A percentile compares a stretch with the other conserved stretches of the same genome.
Conservation (phyloP, 2,113 vertebrate species). For the Ceratotherium simum region DNA sequence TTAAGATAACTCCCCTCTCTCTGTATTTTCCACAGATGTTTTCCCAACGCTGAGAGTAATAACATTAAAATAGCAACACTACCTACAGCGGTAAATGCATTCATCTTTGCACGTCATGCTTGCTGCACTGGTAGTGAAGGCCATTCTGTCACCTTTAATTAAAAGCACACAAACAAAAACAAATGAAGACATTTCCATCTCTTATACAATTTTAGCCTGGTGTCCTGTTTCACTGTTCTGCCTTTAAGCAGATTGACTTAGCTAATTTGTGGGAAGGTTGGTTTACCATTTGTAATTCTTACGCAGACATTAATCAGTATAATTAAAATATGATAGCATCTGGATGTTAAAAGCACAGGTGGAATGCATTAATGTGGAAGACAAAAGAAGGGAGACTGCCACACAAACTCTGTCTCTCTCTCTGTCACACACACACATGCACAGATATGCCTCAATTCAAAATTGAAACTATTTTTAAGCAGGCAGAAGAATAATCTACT, state of each 20-base stretch:
- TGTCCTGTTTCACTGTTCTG: slow-evolving; percentile 50
- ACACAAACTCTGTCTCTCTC: background rate
- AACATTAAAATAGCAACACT: background rate
- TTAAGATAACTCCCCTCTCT: background rate
- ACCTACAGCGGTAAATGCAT: background rate
- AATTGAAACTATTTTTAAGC: slow-evolving; percentile 12
- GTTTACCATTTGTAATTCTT: slow-evolving; percentile 72
- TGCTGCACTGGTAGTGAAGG: background rate
- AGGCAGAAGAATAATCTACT: slow-evolving; percentile 50
- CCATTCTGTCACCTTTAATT: slow-evolving; percentile 34
- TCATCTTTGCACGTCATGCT: background rate
- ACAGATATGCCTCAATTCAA: background rate
- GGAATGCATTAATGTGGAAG: slow-evolving; percentile 45
- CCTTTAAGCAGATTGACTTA: slow-evolving; percentile 70
- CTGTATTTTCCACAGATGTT: slow-evolving; percentile 41
- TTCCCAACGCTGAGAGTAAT: background rate
- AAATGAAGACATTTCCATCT: slow-evolving; percentile 59
- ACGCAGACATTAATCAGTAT: slow-evolving; percentile 65
- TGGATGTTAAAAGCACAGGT: slow-evolving; percentile 74
- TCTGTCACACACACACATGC: background rate
- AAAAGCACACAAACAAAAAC: slow-evolving; percentile 31
- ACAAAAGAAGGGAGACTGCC: background rate
- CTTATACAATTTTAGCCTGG: slow-evolving; percentile 4
- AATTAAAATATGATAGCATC: slow-evolving; percentile 79
- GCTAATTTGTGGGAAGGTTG: slow-evolving; percentile 63